Conservation (phyloP, 2,888 invertebrate species). For the Coelopa pilipes region DNA sequence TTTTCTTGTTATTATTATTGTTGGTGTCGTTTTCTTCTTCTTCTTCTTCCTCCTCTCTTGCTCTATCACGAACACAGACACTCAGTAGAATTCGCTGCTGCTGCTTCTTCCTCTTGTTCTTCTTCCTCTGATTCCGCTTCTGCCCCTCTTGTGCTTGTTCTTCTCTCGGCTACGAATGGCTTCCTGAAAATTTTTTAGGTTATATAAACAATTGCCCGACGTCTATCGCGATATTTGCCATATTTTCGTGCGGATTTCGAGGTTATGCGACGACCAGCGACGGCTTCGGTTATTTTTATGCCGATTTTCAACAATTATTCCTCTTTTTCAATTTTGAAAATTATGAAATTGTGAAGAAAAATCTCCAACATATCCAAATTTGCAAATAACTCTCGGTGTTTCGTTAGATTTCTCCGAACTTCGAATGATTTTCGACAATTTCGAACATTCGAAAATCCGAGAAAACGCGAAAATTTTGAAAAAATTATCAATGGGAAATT, state of each 20-base stretch:
- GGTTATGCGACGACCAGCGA: conserved; percentile 5
- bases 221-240: conserved; percentile 16
- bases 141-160: conserved; percentile 36
- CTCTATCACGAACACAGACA: conserved; percentile 22
- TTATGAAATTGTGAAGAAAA: neutral
- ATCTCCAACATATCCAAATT: neutral
- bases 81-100: conserved; percentile 27
- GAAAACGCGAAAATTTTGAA: conserved; percentile 25
- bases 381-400: neutral
- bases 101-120: conserved; percentile 27
- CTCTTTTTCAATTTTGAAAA: no score
- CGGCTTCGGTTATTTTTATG: neutral
- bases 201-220: conserved; percentile 42
- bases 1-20: neutral
- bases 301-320: no score
- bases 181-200: conserved; percentile 36
- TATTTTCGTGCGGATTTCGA: conserved; percentile 30
- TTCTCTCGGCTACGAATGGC: conserved; percentile 32
- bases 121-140: conserved; percentile 41
- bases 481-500: neutral
- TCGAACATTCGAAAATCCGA: conserved; percentile 35
- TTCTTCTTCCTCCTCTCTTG: conserved; percentile 29
- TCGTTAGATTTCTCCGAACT: neutral
- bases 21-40: neutral
- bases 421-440: conserved; percentile 3